Conservation (phyloP, 2,113 vertebrate species). For the Eudyptes chrysolophus region DNA sequence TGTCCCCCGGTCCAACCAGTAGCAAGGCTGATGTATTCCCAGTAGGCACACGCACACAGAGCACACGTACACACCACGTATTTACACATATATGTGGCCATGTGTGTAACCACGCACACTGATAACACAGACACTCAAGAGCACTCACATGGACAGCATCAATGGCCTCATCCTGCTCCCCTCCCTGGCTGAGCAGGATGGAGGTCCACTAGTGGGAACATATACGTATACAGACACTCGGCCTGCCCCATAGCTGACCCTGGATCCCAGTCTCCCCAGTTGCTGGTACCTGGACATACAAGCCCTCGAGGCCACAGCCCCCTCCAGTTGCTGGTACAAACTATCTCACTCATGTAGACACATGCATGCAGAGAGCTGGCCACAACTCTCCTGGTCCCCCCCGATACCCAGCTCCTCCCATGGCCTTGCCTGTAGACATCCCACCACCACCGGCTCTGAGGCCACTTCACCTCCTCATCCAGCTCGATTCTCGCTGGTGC, state of each 20-base stretch:
- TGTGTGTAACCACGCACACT: background rate
- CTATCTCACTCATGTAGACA: background rate
- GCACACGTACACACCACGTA: accelerated
- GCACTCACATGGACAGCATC: background rate
- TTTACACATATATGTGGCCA: background rate
- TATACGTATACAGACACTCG: background rate
- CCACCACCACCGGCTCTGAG: background rate
- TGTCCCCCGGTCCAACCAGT: background rate
- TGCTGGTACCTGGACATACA: background rate
- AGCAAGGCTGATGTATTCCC: background rate
- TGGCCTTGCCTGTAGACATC: background rate
- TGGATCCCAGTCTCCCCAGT: background rate
- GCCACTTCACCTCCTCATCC: background rate
- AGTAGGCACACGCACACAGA: background rate
- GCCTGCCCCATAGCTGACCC: background rate
- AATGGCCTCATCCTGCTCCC: background rate
- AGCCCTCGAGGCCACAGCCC: background rate
- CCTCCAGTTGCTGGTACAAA: background rate
- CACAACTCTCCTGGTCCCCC: background rate
- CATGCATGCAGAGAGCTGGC: background rate
- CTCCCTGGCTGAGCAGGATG: background rate
- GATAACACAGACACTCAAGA: background rate
- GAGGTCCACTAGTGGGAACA: background rate
- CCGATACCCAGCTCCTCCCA: background rate
- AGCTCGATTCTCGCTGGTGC: background rate